Percentiles rank a stretch among this genome's conserved stretches.
Conservation (phyloP, 2,888 invertebrate species). For the Dicyrtomina minuta region DNA sequence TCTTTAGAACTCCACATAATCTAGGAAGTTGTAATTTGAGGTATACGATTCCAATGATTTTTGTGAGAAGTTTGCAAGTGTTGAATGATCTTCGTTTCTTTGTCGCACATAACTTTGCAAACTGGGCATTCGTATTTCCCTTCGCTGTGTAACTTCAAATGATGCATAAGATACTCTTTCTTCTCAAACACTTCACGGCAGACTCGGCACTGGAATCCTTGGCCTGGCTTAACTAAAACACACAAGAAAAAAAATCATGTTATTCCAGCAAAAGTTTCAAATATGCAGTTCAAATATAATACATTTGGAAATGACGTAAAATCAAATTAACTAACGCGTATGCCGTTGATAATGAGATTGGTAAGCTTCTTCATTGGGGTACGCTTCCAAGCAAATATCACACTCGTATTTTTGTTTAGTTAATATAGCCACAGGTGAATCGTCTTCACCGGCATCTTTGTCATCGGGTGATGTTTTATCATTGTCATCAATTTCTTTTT, state of each 20-base stretch:
- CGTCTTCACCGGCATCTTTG: no score
- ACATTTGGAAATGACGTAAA: no score
- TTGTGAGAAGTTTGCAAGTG: not conserved
- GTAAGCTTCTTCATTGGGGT: not conserved
- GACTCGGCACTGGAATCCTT: not conserved
- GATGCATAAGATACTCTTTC: not conserved
- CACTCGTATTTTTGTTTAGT: not conserved
- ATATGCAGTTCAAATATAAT: no score
- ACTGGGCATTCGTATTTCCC: not conserved
- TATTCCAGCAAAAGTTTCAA: no score
- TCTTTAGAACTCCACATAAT: no score
- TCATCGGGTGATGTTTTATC: no score
- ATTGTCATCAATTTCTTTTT: no score
- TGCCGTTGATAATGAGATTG: not conserved
- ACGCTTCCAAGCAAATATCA: not conserved
- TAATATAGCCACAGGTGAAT: no score
- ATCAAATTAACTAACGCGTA: not conserved
- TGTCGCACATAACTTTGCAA: not conserved
- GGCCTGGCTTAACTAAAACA: not conserved
- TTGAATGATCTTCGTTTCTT: not conserved
- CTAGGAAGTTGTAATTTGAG: not conserved
- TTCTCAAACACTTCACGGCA: constrained; percentile 1
- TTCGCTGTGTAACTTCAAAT: not conserved
- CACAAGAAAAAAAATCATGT: not conserved
- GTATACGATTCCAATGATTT: not conserved